A percentile compares a stretch with the other conserved stretches of the same genome.
Conservation (phyloP, 2,797 vertebrate genomes). For the Hippopotamyrus pictus region DNA sequence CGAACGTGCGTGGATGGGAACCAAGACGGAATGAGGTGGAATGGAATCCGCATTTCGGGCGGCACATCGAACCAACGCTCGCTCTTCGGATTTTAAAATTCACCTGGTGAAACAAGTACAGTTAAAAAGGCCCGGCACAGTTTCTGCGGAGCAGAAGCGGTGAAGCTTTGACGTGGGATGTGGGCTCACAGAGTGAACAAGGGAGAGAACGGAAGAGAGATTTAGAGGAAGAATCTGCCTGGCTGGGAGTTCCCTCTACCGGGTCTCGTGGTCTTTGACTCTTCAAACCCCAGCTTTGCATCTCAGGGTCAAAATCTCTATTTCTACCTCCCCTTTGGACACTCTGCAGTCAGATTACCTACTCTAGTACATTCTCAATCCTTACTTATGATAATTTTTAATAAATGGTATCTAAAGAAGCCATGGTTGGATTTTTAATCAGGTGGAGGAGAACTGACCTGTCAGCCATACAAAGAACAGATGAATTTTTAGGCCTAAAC, state of each 20-base stretch:
- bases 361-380: background rate
- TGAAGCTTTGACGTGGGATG: background rate
- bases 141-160: background rate
- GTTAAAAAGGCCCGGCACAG: background rate
- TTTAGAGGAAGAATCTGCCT: background rate
- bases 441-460: slow-evolving; percentile 2
- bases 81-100: background rate
- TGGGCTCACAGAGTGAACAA: background rate
- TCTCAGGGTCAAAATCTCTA: background rate
- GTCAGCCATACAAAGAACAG: background rate
- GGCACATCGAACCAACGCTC: background rate
- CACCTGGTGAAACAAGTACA: background rate
- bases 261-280: background rate
- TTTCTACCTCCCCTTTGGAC: background rate
- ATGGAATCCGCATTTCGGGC: background rate
- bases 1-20: background rate
- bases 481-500: slow-evolving; percentile 33
- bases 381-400: background rate
- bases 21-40: background rate
- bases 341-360: background rate
- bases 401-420: slow-evolving; percentile 12
- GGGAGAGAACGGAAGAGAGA: background rate
- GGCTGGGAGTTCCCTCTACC: background rate
- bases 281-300: background rate
- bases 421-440: slow-evolving; percentile 11